These are phyloP conservation scores for Mythimna albipuncta DNA, from an alignment of 2,888 invertebrate species.

Conservation along the genomic window DNA sequence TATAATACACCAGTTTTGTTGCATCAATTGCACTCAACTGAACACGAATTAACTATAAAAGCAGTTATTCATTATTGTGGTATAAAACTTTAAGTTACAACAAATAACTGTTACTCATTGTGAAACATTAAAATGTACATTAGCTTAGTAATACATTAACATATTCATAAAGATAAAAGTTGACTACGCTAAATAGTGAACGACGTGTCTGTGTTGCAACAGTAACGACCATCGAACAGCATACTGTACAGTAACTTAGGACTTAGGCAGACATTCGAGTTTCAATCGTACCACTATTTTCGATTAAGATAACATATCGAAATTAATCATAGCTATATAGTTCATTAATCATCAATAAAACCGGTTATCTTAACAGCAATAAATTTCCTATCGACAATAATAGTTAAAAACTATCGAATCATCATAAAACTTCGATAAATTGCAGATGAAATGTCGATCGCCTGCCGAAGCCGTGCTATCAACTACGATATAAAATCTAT, in stretches of 20 bases:
- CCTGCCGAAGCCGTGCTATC: slow-evolving; percentile 29
- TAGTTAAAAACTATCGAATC: slow-evolving; percentile 1
- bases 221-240: slow-evolving; percentile 27
- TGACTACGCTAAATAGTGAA: slow-evolving; percentile 32
- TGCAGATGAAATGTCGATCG: slow-evolving; percentile 22
- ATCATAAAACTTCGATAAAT: neutral
- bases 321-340: neutral
- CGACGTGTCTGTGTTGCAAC: slow-evolving; percentile 31
- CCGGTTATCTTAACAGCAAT: neutral
- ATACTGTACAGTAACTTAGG: slow-evolving; percentile 31
- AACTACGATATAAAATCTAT: slow-evolving; percentile 26
- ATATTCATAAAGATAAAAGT: slow-evolving; percentile 38
- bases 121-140: slow-evolving; percentile 38
- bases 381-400: neutral
- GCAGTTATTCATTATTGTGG: slow-evolving; percentile 18
- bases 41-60: slow-evolving; percentile 24
- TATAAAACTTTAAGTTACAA: slow-evolving; percentile 25
- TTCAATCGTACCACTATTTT: neutral
- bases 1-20: slow-evolving; percentile 27
- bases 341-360: slow-evolving; percentile 1
- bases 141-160: slow-evolving; percentile 46
- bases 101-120: slow-evolving; percentile 32
- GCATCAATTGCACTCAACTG: slow-evolving; percentile 44
- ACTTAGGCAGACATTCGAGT: slow-evolving; percentile 35
- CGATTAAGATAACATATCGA: neutral